These are phyloP conservation scores for Macrotis lagotis DNA, from an alignment of 2,113 vertebrate species.

Conservation along the genomic window DNA sequence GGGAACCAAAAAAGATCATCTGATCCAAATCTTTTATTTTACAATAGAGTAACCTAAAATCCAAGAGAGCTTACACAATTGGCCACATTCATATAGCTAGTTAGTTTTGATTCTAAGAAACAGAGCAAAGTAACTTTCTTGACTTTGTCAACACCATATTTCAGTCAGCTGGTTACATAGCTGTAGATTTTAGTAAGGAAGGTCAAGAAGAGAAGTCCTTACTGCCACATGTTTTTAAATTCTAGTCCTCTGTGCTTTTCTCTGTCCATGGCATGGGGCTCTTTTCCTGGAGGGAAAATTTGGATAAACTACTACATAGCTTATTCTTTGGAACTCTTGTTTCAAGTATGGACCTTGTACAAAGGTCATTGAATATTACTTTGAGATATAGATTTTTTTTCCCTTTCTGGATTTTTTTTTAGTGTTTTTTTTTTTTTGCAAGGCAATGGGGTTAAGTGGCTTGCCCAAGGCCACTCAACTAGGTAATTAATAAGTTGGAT, in stretches of 20 bases:
- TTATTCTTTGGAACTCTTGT: not conserved
- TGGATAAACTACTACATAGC: not conserved
- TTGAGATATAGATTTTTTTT: not conserved
- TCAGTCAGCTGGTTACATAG: constrained; percentile 25
- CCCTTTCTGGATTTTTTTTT: not conserved
- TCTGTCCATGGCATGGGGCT: constrained; percentile 45
- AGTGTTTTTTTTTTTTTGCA: no score
- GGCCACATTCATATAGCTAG: not conserved
- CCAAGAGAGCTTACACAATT: not conserved
- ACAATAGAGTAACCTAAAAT: not conserved
- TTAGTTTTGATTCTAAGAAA: not conserved
- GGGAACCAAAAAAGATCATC: not conserved
- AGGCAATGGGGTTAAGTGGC: no score
- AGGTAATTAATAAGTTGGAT: no score
- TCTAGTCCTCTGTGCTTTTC: constrained; percentile 31
- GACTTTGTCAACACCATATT: constrained; percentile 6
- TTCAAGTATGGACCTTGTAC: not conserved
- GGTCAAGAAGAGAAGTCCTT: not conserved
- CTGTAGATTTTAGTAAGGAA: not conserved
- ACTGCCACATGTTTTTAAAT: not conserved
- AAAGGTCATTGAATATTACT: not conserved
- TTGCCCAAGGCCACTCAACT: no score
- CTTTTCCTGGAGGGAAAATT: constrained; percentile 43
- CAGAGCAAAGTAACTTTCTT: constrained; percentile 16
- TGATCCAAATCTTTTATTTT: not conserved